phyloP scores from a whole-genome alignment of 2,888 invertebrate species.

The Melieria picta region DNA sequence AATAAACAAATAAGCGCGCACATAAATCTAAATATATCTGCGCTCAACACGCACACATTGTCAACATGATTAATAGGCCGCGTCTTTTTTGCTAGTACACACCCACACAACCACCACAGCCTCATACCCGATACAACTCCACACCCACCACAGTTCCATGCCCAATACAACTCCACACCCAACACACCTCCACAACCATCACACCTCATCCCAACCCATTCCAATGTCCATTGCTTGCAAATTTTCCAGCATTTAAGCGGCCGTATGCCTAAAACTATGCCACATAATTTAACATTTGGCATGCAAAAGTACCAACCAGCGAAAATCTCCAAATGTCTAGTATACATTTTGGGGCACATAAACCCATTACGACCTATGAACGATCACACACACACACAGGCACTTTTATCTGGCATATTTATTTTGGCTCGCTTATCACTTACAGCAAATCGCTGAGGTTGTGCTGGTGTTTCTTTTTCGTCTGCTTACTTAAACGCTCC shows the following conservation, averaged over 20 bases:
- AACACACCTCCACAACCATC: background rate
- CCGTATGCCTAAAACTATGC: constrained; percentile 9
- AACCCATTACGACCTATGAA: background rate
- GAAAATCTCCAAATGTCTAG: background rate
- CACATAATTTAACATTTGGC: background rate
- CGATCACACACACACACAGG: too few relatives aligned
- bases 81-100: too few relatives aligned
- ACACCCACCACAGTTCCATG: too few relatives aligned
- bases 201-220: background rate
- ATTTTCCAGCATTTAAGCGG: background rate
- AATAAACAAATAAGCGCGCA: too few relatives aligned
- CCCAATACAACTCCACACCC: too few relatives aligned
- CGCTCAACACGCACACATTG: too few relatives aligned
- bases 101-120: too few relatives aligned
- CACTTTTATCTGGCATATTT: background rate
- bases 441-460: constrained; percentile 7
- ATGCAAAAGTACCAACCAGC: background rate
- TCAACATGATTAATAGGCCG: too few relatives aligned
- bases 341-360: constrained; percentile 1
- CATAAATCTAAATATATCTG: too few relatives aligned
- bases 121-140: too few relatives aligned
- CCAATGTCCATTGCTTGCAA: background rate
- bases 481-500: too few relatives aligned
- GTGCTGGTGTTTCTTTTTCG: background rate
- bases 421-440: constrained; percentile 20